Evolutionary conservation across 2,113 vertebrate genomes (phyloP).

Genomic region (Enhydra lutris): DNA sequence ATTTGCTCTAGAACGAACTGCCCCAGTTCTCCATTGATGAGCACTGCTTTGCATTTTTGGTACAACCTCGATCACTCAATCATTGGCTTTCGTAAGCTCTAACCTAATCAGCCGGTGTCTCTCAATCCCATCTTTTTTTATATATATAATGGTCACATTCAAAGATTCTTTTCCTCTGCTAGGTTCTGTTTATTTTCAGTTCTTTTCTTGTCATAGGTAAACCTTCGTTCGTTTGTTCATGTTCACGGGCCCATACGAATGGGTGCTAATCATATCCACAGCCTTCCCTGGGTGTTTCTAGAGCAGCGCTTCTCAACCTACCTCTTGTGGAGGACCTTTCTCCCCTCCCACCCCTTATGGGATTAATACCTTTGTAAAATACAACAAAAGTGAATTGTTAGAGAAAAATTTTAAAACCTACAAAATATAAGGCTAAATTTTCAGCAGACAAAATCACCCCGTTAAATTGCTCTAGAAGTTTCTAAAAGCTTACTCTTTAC

Average conservation of each 20-base stretch:
- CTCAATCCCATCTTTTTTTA: not conserved
- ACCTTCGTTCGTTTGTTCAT: not conserved
- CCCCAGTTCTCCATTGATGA: not conserved
- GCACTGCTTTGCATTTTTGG: not conserved
- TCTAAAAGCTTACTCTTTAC: not conserved
- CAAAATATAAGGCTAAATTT: not conserved
- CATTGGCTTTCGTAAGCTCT: not conserved
- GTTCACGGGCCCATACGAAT: not conserved
- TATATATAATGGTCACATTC: not conserved
- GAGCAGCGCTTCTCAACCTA: not conserved
- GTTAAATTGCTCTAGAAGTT: not conserved
- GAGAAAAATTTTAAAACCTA: not conserved
- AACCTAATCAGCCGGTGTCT: not conserved
- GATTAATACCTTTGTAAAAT: not conserved
- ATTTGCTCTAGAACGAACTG: not conserved
- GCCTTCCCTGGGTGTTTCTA: not conserved
- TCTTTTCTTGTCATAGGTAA: not conserved
- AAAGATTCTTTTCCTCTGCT: not conserved
- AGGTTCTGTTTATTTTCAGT: constrained; percentile 29
- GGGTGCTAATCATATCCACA: not conserved
- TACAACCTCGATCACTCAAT: not conserved
- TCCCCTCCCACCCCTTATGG: not conserved
- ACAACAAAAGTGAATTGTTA: not conserved
- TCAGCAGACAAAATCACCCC: not conserved
- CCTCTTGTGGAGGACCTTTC: not conserved